Evolutionary conservation across 1,140 invertebrate species (phyloP).

Genomic region (Charaxes varanes): DNA sequence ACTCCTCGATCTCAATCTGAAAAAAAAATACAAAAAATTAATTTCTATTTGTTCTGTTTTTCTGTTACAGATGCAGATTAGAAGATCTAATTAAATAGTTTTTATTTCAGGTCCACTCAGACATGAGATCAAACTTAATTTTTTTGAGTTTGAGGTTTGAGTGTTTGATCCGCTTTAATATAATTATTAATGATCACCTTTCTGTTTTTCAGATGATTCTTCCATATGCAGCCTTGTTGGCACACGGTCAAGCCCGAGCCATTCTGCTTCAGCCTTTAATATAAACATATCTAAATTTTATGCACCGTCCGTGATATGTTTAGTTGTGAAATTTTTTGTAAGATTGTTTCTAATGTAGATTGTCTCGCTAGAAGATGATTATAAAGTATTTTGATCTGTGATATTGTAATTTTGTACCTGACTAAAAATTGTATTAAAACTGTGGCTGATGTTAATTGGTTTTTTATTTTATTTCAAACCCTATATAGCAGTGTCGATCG

Average conservation of each 20-base stretch:
- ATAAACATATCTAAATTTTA: slow-evolving; percentile 58
- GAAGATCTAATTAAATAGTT: slow-evolving; percentile 59
- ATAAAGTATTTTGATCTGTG: too few species aligned
- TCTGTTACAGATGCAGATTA: slow-evolving; percentile 65
- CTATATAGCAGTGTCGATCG: too few species aligned
- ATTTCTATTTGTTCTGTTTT: slow-evolving; percentile 55
- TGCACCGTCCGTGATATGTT: slow-evolving; percentile 30
- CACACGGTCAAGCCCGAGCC: slow-evolving; percentile 73
- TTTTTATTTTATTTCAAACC: too few species aligned
- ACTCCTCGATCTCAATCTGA: slow-evolving; percentile 50
- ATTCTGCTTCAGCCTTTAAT: slow-evolving; percentile 74
- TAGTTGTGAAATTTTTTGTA: slow-evolving; percentile 2
- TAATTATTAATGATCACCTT: slow-evolving; percentile 65
- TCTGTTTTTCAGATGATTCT: slow-evolving; percentile 73
- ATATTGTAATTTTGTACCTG: too few species aligned
- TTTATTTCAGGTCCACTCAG: slow-evolving; percentile 60
- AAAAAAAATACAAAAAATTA: slow-evolving; percentile 49
- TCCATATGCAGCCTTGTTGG: slow-evolving; percentile 73
- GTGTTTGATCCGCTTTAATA: slow-evolving; percentile 48
- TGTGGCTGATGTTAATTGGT: too few species aligned
- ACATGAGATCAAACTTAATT: slow-evolving; percentile 25
- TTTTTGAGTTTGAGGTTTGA: slow-evolving; percentile 56
- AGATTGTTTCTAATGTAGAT: slow-evolving; percentile 1
- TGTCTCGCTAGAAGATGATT: too few species aligned
- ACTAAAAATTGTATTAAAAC: too few species aligned